Base-by-base conservation (phyloP, 2,113 vertebrate genomes). In the Eupsittula cactorum region DNA sequence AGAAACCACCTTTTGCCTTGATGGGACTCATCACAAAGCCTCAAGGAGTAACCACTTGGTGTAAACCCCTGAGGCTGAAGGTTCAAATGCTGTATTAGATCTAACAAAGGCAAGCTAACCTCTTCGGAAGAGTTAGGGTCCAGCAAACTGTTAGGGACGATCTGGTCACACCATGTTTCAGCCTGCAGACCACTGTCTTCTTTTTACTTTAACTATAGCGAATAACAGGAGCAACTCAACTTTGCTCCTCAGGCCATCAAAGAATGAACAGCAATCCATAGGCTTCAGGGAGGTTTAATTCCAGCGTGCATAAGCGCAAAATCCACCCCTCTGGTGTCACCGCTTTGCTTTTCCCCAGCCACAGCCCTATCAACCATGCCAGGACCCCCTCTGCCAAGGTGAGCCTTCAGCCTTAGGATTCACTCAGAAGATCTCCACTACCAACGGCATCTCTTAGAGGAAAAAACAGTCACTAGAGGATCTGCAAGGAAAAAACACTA, bases 211-310 rank as follows among this genome's bases (percentile, higher is more conserved):
- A 46, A 33, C 46, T 33, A 6, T 12, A 25, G 29, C 25, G 37
- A 74, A 52, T 29, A 52, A 21, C 9, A 64, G 20, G 33, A 59
- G 12, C 14, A 50, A 29, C 10, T 75, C 19, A 13, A 1, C 33
- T 78, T 78, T 50, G 6, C 67, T 81, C 21, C 42, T 70, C 15
- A 27, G 28, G 29, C 16, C 27, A 23, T 25, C 37, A 52, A 10
- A 46, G 33, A 77, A 6, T 2, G 16, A 41, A 27, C 9, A 74
- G 1, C 25, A 46, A 20, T 20, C 60, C 11, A 1, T 2, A 50
- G 39, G 8, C 35, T 27, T 82, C 7, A 3, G 10, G 1, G 4
- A 4, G 5, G 1, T 1, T n/a, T 75, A 35, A 82, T 71, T 59
- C n/a, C 46, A 47, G 33, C 1, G 4, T 53, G 25, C 11, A 3